These are phyloP conservation scores for Empis stercorea DNA, from an alignment of 2,888 invertebrate species.

Conservation along the genomic window DNA sequence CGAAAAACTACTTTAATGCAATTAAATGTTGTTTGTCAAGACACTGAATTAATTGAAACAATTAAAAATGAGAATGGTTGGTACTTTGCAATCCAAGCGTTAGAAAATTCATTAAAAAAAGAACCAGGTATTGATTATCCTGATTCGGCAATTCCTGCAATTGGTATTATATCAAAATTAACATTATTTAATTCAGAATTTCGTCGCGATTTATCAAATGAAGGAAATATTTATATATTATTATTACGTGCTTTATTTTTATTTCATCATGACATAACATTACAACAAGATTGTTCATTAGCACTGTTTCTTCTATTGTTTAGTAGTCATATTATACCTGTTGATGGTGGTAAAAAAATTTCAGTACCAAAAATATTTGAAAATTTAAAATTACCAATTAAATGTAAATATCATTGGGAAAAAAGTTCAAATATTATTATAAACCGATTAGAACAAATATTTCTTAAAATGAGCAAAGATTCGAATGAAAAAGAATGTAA, in stretches of 20 bases:
- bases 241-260: conserved; percentile 25
- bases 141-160: conserved; percentile 21
- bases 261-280: conserved; percentile 19
- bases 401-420: conserved; percentile 14
- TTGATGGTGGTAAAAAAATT: conserved; percentile 15
- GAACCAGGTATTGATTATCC: conserved; percentile 17
- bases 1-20: conserved; percentile 28
- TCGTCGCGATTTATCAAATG: conserved; percentile 21
- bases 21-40: conserved; percentile 26
- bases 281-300: conserved; percentile 22
- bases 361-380: conserved; percentile 18
- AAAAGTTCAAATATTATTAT: conserved; percentile 1
- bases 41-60: conserved; percentile 18
- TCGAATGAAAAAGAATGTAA: too few species aligned
- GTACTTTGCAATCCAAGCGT: conserved; percentile 18
- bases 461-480: not conserved
- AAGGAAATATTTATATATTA: conserved; percentile 21
- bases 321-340: conserved; percentile 14
- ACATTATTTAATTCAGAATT: conserved; percentile 20
- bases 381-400: conserved; percentile 21
- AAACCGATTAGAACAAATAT: conserved; percentile 8
- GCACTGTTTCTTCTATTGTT: conserved; percentile 26
- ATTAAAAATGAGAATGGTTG: conserved; percentile 19
- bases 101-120: conserved; percentile 20
- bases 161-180: conserved; percentile 25